A percentile compares a stretch with the other conserved stretches of the same genome.
phyloP scores from a whole-genome alignment of 2,888 invertebrate genomes.

The Syrista parreyssii region DNA sequence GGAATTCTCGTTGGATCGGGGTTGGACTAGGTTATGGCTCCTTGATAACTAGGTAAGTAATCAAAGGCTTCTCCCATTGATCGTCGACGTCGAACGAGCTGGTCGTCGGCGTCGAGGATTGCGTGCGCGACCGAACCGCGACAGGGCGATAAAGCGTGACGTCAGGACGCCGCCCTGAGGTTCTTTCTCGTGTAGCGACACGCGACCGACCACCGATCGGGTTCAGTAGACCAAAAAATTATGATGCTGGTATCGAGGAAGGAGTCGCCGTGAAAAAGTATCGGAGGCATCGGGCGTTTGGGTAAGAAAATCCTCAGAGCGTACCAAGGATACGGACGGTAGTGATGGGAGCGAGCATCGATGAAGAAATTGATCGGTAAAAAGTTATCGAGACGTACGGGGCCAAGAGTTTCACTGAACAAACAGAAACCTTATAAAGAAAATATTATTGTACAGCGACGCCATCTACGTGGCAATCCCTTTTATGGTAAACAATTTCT shows the following conservation, averaged over 20 bases:
- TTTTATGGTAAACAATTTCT: background rate
- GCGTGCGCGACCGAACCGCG: conserved; percentile 16
- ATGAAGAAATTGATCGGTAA: background rate
- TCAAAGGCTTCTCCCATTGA: background rate
- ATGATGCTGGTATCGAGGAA: conserved; percentile 11
- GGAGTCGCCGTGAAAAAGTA: background rate
- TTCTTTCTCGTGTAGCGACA: conserved; percentile 11
- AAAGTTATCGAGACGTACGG: background rate
- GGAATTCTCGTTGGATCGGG: background rate
- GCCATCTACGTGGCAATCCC: background rate
- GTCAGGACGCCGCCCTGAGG: conserved; percentile 13
- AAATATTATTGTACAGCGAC: background rate
- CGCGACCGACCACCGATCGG: conserved; percentile 26
- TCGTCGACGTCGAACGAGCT: background rate
- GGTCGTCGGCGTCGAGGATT: background rate
- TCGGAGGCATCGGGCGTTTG: background rate
- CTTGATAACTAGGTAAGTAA: background rate
- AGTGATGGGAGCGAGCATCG: background rate
- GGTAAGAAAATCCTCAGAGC: background rate
- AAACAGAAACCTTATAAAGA: conserved; percentile 8
- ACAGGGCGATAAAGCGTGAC: conserved; percentile 12
- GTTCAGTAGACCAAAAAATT: conserved; percentile 23
- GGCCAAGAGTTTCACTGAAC: conserved; percentile 2
- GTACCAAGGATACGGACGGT: background rate
- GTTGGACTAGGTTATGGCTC: background rate